Base-by-base conservation (phyloP, 2,797 vertebrate species). In the Melanogrammus aeglefinus region DNA sequence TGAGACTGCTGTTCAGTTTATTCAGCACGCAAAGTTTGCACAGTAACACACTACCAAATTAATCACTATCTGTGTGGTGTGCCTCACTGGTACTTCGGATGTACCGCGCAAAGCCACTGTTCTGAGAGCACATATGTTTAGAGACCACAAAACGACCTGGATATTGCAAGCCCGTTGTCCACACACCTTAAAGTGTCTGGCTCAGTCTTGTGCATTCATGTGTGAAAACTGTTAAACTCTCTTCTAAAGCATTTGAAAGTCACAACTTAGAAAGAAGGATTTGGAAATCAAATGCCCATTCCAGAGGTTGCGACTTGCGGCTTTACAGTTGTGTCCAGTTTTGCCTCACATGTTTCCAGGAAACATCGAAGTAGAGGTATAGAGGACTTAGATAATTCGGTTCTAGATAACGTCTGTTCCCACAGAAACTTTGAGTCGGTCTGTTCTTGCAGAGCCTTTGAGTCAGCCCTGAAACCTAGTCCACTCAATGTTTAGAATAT, bases 21-120 rank as follows among this genome's bases (percentile, higher is more conserved):
- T 81, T 78, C 78, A 75, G 63, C 81, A 84, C 78, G 78, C 66
- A 80, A 84, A 82, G 47, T 81, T 82, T n/a, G 80, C 83, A 80
- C 29, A 78, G 75, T 29, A 82, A 80, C 36, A 27, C 78, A n/a
- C n/a, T n/a, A 16, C 74, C 80, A 41, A 78, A 82, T 80, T 82
- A n/a, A 80, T 80, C 57, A 47, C 18, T 80, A 78, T 24, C 74
- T 76, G 35, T 82, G 80, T 75, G 78, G 76, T 14, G 80, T 84
- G 57, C 78, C 80, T 78, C 44, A 82, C 51, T 82, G n/a, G 77
- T 44, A 77, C 81, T n/a, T 29, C 75, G 38, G 44, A 75, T 57
- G 77, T 82, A 82, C 72, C n/a, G n/a, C 27, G 57, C n/a, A 72
- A 72, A 33, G 7, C 1, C 27, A 33, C 12, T 12, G 70, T 12